Evolutionary conservation across 2,797 vertebrate genomes (phyloP).

Genomic region (Menidia menidia): DNA sequence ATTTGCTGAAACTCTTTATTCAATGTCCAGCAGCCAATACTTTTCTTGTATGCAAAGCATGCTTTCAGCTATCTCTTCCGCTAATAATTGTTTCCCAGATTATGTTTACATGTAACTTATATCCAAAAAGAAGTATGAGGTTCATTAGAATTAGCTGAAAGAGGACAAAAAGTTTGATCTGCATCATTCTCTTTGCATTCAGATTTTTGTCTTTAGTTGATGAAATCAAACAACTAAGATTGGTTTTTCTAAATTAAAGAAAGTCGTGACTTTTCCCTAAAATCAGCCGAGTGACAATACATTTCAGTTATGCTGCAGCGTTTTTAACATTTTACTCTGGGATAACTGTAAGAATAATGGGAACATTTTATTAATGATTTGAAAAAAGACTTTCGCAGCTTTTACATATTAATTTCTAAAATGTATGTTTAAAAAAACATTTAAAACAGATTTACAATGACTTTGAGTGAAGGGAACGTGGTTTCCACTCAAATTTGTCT

Average conservation of each 20-base stretch:
- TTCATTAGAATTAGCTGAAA: not conserved
- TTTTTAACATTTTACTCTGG: not conserved
- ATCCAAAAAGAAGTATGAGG: not conserved
- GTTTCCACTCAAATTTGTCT: no score
- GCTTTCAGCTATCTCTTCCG: not conserved
- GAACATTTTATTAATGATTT: not conserved
- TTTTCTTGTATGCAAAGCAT: slow-evolving; percentile 2
- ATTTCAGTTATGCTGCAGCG: not conserved
- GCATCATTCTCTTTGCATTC: not conserved
- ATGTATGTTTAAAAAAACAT: not conserved
- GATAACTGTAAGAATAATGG: not conserved
- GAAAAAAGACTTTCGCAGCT: not conserved
- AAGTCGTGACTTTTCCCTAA: not conserved
- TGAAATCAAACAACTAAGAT: not conserved
- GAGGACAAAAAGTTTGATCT: not conserved
- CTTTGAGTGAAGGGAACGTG: no score
- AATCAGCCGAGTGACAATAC: not conserved
- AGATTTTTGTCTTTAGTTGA: not conserved
- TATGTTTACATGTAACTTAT: not conserved
- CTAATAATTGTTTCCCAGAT: not conserved
- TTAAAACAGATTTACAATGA: no score
- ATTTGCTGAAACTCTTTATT: slow-evolving; percentile 22
- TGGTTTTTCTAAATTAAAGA: not conserved
- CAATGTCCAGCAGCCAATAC: slow-evolving; percentile 8
- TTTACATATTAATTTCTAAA: not conserved